Percentiles rank a stretch among this genome's conserved stretches.
phyloP scores from a whole-genome alignment of 2,797 vertebrate species.

The Numenius phaeopus region DNA sequence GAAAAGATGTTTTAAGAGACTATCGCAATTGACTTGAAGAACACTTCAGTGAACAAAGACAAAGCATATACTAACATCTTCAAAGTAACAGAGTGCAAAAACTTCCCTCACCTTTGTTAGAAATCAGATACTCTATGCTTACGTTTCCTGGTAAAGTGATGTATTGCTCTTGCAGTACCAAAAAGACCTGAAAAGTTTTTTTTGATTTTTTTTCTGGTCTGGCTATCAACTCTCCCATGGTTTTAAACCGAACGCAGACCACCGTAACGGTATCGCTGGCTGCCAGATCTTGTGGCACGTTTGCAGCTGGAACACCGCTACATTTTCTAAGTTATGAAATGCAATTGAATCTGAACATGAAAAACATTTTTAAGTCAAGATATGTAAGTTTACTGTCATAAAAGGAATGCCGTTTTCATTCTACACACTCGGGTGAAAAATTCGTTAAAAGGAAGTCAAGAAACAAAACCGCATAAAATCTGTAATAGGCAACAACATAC shows the following conservation, averaged over 20 bases:
- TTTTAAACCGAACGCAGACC: background rate
- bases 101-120: conserved; percentile 58
- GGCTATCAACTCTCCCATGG: background rate
- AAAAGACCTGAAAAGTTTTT: background rate
- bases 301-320: conserved; percentile 27
- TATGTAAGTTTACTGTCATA: conserved; percentile 30
- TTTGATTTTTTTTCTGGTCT: conserved; percentile 18
- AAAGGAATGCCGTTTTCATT: conserved; percentile 42
- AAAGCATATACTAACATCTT: background rate
- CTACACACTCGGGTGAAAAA: conserved; percentile 39
- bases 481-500: conserved; percentile 48
- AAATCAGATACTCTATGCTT: conserved; percentile 38
- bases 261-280: background rate
- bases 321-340: conserved; percentile 22
- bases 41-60: background rate
- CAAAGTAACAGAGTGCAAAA: conserved; percentile 24
- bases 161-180: background rate
- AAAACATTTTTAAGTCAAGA: conserved; percentile 30
- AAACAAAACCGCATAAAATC: conserved; percentile 53
- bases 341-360: conserved; percentile 36
- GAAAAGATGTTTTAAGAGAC: conserved; percentile 48
- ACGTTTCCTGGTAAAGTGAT: background rate
- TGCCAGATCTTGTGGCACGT: background rate
- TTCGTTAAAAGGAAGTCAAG: conserved; percentile 22
- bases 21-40: conserved; percentile 10